A percentile compares a stretch with the other conserved stretches of the same genome.
Conservation (phyloP, 1,140 invertebrate genomes). For the Eueides isabella region DNA sequence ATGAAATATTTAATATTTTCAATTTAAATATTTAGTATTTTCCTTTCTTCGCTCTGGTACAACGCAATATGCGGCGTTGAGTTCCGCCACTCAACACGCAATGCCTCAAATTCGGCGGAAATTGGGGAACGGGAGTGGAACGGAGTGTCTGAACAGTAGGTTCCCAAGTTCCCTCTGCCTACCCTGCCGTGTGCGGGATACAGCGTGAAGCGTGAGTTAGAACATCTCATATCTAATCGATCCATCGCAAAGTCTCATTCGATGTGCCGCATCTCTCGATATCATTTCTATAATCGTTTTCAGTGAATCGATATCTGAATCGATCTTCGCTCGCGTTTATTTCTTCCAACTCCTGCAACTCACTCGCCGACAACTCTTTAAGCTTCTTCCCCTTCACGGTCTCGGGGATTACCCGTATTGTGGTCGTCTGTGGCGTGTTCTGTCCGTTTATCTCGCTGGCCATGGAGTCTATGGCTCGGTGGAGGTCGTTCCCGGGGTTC, state of each 20-base stretch:
- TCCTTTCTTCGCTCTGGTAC: too few relatives aligned
- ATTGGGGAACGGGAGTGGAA: too few relatives aligned
- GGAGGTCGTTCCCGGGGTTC: constrained; percentile 66
- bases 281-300: constrained; percentile 64
- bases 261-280: constrained; percentile 41
- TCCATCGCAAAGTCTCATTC: constrained; percentile 56
- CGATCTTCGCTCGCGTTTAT: constrained; percentile 63
- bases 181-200: too few relatives aligned
- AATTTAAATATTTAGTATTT: too few relatives aligned
- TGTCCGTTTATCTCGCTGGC: constrained; percentile 55
- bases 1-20: too few relatives aligned
- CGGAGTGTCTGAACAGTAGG: too few relatives aligned
- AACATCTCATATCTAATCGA: constrained; percentile 30
- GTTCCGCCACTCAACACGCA: too few relatives aligned
- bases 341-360: constrained; percentile 58
- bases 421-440: constrained; percentile 32
- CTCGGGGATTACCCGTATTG: constrained; percentile 41
- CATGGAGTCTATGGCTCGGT: constrained; percentile 68
- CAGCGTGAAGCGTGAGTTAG: too few relatives aligned
- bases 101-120: too few relatives aligned
- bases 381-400: constrained; percentile 62
- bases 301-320: constrained; percentile 62
- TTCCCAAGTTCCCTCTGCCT: too few relatives aligned
- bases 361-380: constrained; percentile 57
- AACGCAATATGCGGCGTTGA: too few relatives aligned